phyloP scores from a whole-genome alignment of 2,113 vertebrate species.

The Xiphophorus couchianus region DNA sequence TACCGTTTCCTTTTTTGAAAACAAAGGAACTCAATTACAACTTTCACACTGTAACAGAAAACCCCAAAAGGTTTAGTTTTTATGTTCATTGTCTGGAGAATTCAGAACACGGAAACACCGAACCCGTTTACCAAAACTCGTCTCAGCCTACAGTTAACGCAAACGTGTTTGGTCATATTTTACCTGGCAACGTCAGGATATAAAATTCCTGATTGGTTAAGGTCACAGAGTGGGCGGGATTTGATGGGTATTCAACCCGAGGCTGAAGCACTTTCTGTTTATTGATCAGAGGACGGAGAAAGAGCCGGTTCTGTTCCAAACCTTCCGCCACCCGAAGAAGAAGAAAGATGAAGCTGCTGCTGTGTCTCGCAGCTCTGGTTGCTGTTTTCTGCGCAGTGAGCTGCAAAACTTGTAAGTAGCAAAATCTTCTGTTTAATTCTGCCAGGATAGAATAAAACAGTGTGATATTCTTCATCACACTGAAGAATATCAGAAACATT shows the following conservation, averaged over 20 bases:
- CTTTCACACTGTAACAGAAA: background rate
- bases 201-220: constrained; percentile 44
- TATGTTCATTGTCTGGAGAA: background rate
- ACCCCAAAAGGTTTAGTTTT: background rate
- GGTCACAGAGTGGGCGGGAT: background rate
- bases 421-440: background rate
- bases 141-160: background rate
- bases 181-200: constrained; percentile 47
- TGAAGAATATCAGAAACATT: no score
- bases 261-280: background rate
- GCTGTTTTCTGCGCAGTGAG: background rate
- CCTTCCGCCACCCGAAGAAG: no score
- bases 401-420: constrained; percentile 29
- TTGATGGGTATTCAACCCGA: accelerated
- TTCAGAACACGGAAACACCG: no score
- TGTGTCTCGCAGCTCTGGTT: accelerated
- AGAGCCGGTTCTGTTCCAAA: accelerated
- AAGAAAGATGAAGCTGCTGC: background rate
- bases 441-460: no score
- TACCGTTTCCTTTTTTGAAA: background rate
- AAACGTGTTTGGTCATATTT: constrained; percentile 33
- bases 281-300: accelerated
- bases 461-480: no score
- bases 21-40: background rate
- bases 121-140: background rate